Conservation (phyloP, 2,888 invertebrate genomes). For the Cremastinae sp. region DNA sequence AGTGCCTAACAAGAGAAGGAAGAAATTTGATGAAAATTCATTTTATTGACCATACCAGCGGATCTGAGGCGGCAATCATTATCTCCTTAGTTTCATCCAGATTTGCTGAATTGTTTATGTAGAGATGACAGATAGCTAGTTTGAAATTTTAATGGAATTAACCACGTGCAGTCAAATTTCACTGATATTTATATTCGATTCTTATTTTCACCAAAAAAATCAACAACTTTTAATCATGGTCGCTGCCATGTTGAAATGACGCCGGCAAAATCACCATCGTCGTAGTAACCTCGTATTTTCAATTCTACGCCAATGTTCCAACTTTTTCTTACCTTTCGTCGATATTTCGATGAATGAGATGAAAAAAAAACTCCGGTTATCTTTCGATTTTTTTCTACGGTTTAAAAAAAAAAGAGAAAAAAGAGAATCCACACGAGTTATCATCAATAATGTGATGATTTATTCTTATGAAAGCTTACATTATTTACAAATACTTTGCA, state of each 20-base stretch:
- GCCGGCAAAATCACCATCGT: constrained; percentile 29
- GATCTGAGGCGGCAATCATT: constrained; percentile 96
- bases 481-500: constrained; percentile 76
- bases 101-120: constrained; percentile 84
- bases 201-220: no score
- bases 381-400: background rate
- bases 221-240: constrained; percentile 44
- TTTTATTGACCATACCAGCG: constrained; percentile 84
- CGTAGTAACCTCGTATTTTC: background rate
- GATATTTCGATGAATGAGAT: background rate
- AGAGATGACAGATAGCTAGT: background rate
- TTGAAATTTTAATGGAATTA: constrained; percentile 8
- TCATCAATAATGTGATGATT: constrained; percentile 64
- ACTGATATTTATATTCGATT: background rate
- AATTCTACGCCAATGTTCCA: background rate
- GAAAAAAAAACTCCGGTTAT: background rate
- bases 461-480: constrained; percentile 75
- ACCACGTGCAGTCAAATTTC: background rate
- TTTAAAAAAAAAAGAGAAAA: constrained; percentile 8
- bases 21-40: background rate
- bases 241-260: constrained; percentile 60
- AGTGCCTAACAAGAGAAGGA: background rate
- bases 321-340: background rate
- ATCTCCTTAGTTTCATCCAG: constrained; percentile 92
- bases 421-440: no score